Base-by-base conservation (phyloP, 2,888 invertebrate genomes). In the Apamea crenata region DNA sequence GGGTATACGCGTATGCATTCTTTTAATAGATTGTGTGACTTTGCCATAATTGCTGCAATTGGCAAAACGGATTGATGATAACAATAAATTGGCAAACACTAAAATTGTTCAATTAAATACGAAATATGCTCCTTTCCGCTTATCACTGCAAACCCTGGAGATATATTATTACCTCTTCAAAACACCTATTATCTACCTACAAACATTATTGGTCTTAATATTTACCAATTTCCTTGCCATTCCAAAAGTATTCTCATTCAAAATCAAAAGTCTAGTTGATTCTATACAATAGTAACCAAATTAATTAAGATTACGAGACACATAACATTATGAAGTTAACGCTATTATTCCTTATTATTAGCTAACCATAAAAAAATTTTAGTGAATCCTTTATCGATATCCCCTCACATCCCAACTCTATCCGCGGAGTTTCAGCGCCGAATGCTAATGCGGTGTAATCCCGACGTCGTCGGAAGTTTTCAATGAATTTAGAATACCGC, bases 401-500 rank as follows among this genome's bases (percentile, higher is more conserved):
- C 32, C 21, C 0, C 4, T 74, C 29, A 85, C n/a, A 72, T 88
- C 81, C 87, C 91, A 89, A 25, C 74, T 32, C 83, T 82, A 87
- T 78, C 80, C 85, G 74, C 86, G 72, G 84, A 91, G 91, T 92
- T 93, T 84, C 91, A 89, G 85, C 91, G 89, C 84, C 90, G 90
- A 92, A 94, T 94, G 92, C 91, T 93, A 94, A 94, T 94, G 91
- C 87, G 89, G 86, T 89, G 91, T 93, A 91, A 92, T 92, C 91
- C 90, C 86, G 90, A 90, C 90, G 89, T 84, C 83, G 83, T 84
- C 83, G 83, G 80, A 94, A 94, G 87, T 94, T 94, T 93, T 91
- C 93, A 93, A 94, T 94, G 93, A 94, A 94, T 94, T 93, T 91
- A 90, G 91, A 93, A 93, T 89, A 89, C 83, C 88, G 75, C 83